phyloP scores from a whole-genome alignment of 2,888 invertebrate genomes.

The Dicranocentrus wangi region DNA sequence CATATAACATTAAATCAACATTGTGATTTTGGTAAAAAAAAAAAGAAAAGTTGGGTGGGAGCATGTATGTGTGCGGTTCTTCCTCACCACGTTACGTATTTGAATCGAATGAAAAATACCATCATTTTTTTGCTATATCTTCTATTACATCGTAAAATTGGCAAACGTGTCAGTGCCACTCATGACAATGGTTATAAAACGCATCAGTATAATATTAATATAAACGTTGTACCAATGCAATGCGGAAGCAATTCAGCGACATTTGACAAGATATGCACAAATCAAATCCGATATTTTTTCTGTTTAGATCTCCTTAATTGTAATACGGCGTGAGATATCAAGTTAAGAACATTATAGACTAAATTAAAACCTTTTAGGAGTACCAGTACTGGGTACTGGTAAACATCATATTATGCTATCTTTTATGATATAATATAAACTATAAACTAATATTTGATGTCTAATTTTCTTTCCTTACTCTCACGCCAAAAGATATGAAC shows the following conservation, averaged over 20 bases:
- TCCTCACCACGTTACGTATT: too few relatives aligned
- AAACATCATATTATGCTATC: neutral
- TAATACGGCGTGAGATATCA: neutral
- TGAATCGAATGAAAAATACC: too few relatives aligned
- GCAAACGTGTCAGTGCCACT: neutral
- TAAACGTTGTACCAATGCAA: neutral
- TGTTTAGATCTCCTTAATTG: too few relatives aligned
- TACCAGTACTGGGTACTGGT: neutral
- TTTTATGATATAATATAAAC: neutral
- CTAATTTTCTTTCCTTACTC: too few relatives aligned
- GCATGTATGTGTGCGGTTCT: too few relatives aligned
- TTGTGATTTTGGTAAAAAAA: too few relatives aligned
- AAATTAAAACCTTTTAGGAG: neutral
- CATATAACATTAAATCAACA: too few relatives aligned
- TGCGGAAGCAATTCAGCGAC: slow-evolving; percentile 8
- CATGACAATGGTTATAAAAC: neutral
- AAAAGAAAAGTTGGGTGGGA: too few relatives aligned
- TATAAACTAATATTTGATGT: neutral
- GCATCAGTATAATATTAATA: neutral
- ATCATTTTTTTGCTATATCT: too few relatives aligned
- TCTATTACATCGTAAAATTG: neutral
- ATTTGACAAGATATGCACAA: neutral
- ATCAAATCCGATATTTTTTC: too few relatives aligned
- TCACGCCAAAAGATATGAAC: neutral
- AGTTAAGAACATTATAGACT: neutral